phyloP scores from a whole-genome alignment of 2,888 invertebrate species.

The Parapristionchus giblindavisi region DNA sequence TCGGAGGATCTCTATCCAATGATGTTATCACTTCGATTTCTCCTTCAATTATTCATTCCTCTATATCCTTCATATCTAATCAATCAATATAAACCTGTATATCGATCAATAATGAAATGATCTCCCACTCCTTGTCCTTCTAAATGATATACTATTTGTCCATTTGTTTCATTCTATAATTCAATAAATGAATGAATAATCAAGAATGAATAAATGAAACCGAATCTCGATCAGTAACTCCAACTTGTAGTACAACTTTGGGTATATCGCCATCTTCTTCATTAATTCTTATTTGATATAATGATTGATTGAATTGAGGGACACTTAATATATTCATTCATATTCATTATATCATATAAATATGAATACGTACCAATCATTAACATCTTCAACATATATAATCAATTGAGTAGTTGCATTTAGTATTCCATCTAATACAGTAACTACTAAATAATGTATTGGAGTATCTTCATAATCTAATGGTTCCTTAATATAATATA shows the following conservation, averaged over 20 bases:
- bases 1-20: slow-evolving; percentile 93
- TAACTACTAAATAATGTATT: slow-evolving; percentile 83
- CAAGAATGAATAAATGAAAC: slow-evolving; percentile 46
- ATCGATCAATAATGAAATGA: slow-evolving; percentile 71
- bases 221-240: slow-evolving; percentile 65
- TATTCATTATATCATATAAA: neutral
- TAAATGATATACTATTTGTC: slow-evolving; percentile 64
- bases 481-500: slow-evolving; percentile 46
- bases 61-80: too few relatives aligned
- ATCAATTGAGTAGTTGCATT: slow-evolving; percentile 78
- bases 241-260: slow-evolving; percentile 61
- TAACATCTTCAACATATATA: slow-evolving; percentile 69
- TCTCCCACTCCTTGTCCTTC: slow-evolving; percentile 71
- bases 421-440: slow-evolving; percentile 78
- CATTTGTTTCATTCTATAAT: slow-evolving; percentile 43
- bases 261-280: slow-evolving; percentile 65
- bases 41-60: slow-evolving; percentile 7
- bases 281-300: slow-evolving; percentile 60
- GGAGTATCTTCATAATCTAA: slow-evolving; percentile 64
- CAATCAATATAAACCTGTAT: too few relatives aligned
- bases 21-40: slow-evolving; percentile 29
- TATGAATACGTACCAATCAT: slow-evolving; percentile 61
- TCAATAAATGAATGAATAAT: neutral
- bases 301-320: slow-evolving; percentile 56
- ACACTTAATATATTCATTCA: neutral